phyloP scores from a whole-genome alignment of 92 coral and sea anemone species.

The Umimayanthus kanabou region DNA sequence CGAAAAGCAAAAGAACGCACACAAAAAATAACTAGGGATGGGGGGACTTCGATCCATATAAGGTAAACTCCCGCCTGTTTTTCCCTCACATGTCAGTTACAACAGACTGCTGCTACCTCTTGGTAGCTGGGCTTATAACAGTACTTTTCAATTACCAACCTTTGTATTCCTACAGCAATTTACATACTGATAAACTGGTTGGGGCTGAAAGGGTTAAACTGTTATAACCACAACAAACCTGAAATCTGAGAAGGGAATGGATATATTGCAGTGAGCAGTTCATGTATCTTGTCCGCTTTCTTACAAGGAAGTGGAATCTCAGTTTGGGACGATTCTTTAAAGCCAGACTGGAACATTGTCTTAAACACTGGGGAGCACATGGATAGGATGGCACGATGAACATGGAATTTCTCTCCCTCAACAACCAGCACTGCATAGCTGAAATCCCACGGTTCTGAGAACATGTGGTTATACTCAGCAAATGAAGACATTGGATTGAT shows the following conservation, averaged over 20 bases:
- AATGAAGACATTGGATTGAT: conserved; percentile 26
- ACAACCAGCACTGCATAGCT: conserved; percentile 69
- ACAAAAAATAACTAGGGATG: too few relatives aligned
- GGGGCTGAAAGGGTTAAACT: too few relatives aligned
- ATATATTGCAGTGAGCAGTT: conserved; percentile 69
- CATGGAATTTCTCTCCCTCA: conserved; percentile 69
- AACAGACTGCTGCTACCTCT: too few relatives aligned
- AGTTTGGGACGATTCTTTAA: conserved; percentile 64
- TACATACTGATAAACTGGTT: too few relatives aligned
- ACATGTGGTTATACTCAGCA: conserved; percentile 20
- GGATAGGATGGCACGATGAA: conserved; percentile 66
- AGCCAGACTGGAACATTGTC: conserved; percentile 74
- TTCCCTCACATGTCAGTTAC: too few relatives aligned
- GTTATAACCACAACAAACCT: conserved; percentile 42
- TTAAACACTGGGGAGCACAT: conserved; percentile 76
- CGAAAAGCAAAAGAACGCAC: too few relatives aligned
- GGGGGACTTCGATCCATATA: too few relatives aligned
- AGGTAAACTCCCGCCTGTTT: too few relatives aligned
- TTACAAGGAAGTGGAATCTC: conserved; percentile 77
- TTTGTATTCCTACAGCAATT: too few relatives aligned
- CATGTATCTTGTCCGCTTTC: conserved; percentile 71
- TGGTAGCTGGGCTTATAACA: too few relatives aligned
- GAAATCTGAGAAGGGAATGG: conserved; percentile 75
- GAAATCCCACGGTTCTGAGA: conserved; percentile 78
- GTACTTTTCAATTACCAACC: too few relatives aligned